Conservation (phyloP, 2,113 vertebrate species). For the Echinops telfairi region DNA sequence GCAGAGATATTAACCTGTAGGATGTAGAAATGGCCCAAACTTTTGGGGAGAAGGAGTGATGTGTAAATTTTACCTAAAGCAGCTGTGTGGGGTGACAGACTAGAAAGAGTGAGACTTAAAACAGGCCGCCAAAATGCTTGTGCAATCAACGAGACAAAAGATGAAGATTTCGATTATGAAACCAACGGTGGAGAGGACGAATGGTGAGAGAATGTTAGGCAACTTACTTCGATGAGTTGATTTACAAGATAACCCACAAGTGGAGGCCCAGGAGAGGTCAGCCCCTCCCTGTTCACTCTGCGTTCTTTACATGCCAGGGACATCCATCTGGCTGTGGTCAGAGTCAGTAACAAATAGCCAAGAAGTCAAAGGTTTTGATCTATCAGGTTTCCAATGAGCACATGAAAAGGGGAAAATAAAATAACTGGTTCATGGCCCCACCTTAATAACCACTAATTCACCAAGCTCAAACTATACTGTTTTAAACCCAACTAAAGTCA, state of each 20-base stretch:
- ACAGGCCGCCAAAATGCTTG: neutral
- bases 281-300: neutral
- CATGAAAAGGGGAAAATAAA: conserved; percentile 45
- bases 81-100: neutral
- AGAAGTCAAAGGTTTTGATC: conserved; percentile 8
- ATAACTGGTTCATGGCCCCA: neutral
- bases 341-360: conserved; percentile 21
- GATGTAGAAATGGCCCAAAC: neutral
- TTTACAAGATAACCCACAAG: neutral
- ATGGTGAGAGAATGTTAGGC: neutral
- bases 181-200: neutral
- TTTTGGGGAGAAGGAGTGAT: neutral
- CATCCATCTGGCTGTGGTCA: neutral
- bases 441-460: conserved; percentile 2
- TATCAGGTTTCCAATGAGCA: conserved; percentile 28
- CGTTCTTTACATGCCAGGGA: conserved; percentile 25
- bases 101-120: neutral
- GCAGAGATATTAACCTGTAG: neutral
- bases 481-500: conserved; percentile 28
- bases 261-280: neutral
- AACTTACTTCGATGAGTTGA: neutral
- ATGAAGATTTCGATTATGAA: neutral
- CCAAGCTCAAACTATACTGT: neutral
- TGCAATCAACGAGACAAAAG: neutral
- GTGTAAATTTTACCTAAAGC: conserved; percentile 44